phyloP scores from a whole-genome alignment of 1,140 invertebrate genomes.

The Drosophila grimshawi region DNA sequence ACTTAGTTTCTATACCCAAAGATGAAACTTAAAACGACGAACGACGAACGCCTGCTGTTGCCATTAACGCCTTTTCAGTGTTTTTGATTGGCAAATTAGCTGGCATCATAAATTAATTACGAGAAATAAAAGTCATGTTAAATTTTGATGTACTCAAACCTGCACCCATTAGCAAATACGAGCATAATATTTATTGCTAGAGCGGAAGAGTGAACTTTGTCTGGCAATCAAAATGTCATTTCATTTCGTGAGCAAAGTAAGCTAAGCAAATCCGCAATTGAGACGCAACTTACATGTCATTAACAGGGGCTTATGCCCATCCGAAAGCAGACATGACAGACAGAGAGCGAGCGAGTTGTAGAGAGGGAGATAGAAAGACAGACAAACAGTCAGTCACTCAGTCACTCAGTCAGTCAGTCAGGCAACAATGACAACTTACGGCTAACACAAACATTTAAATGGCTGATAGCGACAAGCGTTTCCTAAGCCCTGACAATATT shows the following conservation, averaged over 20 bases:
- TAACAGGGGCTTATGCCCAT: constrained; percentile 65
- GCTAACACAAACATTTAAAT: constrained; percentile 43
- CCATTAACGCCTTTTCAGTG: constrained; percentile 41
- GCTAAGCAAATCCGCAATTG: constrained; percentile 76
- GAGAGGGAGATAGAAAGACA: background rate
- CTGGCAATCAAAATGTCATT: constrained; percentile 75
- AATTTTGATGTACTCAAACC: background rate
- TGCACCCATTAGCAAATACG: background rate
- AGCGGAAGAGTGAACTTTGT: constrained; percentile 36
- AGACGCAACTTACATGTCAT: constrained; percentile 80
- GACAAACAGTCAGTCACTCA: constrained; percentile 2
- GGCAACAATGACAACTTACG: constrained; percentile 44
- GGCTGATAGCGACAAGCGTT: background rate
- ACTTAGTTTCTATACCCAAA: background rate
- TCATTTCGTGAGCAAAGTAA: constrained; percentile 49
- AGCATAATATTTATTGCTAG: constrained; percentile 2
- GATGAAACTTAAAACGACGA: too few species aligned
- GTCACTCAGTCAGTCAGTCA: background rate
- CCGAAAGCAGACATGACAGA: constrained; percentile 48
- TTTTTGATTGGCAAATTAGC: constrained; percentile 50
- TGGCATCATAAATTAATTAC: constrained; percentile 58
- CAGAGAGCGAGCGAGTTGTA: constrained; percentile 11
- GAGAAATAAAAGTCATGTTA: constrained; percentile 38
- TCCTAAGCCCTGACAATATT: constrained; percentile 65
- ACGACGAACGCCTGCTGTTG: constrained; percentile 28